Conservation (phyloP, 2,888 invertebrate species). For the Drosophila monieri region DNA sequence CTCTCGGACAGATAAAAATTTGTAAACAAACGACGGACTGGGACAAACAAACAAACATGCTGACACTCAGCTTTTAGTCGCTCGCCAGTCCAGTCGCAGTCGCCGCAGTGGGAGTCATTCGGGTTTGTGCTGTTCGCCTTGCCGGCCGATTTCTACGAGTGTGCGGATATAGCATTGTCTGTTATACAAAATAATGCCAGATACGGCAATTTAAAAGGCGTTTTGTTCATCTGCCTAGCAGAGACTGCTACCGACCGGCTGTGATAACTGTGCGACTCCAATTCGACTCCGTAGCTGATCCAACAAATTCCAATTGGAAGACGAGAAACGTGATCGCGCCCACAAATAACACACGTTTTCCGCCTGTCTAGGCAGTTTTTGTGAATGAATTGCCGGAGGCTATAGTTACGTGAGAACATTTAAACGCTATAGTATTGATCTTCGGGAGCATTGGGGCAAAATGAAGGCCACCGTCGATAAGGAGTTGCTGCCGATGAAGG, state of each 20-base stretch:
- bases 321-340: slow-evolving; percentile 63
- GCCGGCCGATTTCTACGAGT: slow-evolving; percentile 14
- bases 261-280: slow-evolving; percentile 2
- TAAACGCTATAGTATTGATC: slow-evolving; percentile 28
- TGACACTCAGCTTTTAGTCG: slow-evolving; percentile 13
- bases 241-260: not conserved
- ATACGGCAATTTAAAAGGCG: slow-evolving; percentile 11
- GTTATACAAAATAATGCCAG: not conserved
- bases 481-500: slow-evolving; percentile 92
- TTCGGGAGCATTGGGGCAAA: slow-evolving; percentile 11
- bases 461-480: slow-evolving; percentile 86
- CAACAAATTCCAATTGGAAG: slow-evolving; percentile 29
- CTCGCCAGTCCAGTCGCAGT: slow-evolving; percentile 7
- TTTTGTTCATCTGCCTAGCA: not conserved
- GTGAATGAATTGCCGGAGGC: slow-evolving; percentile 30
- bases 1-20: slow-evolving; percentile 12
- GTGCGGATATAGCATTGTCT: slow-evolving; percentile 3
- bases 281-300: slow-evolving; percentile 18
- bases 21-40: slow-evolving; percentile 26
- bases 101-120: slow-evolving; percentile 14
- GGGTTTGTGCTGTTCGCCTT: slow-evolving; percentile 8
- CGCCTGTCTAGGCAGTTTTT: slow-evolving; percentile 27
- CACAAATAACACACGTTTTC: slow-evolving; percentile 15
- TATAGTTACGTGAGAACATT: slow-evolving; percentile 1
- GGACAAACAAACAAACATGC: slow-evolving; percentile 21